Percentiles rank a stretch among this genome's conserved stretches.
Conservation (phyloP, 2,888 invertebrate species). For the Latheticus oryzae region DNA sequence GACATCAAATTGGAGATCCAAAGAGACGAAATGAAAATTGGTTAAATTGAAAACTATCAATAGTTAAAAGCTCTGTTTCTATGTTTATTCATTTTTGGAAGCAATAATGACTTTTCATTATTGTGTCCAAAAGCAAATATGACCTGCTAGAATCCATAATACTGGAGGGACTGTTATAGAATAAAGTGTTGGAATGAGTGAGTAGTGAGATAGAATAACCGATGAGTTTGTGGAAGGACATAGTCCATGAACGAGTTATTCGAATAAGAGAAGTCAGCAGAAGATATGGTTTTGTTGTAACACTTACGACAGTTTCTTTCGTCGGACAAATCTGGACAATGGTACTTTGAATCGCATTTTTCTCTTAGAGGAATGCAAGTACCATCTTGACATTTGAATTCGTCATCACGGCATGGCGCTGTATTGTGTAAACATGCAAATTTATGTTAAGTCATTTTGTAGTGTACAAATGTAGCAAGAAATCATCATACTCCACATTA, state of each 20-base stretch:
- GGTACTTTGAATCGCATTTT: constrained; percentile 79
- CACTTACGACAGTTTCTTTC: constrained; percentile 80
- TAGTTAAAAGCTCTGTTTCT: too few species aligned
- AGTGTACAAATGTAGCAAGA: constrained; percentile 30
- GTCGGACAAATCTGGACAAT: constrained; percentile 76
- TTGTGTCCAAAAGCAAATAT: constrained; percentile 24
- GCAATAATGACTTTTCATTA: constrained; percentile 8
- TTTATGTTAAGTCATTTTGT: constrained; percentile 36
- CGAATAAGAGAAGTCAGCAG: too few species aligned
- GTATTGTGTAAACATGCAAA: constrained; percentile 44
- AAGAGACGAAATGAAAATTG: constrained; percentile 1
- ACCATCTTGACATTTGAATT: constrained; percentile 79
- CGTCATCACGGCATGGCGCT: constrained; percentile 49
- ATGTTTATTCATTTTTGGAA: constrained; percentile 23
- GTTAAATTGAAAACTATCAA: constrained; percentile 7
- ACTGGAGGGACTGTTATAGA: constrained; percentile 13
- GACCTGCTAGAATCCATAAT: constrained; percentile 8
- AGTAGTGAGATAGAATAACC: constrained; percentile 14
- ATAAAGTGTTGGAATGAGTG: constrained; percentile 3
- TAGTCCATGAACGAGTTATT: constrained; percentile 16
- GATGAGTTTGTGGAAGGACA: too few species aligned
- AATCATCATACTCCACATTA: constrained; percentile 12
- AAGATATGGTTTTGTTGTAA: too few species aligned
- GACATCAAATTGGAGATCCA: constrained; percentile 32
- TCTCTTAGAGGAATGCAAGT: constrained; percentile 75